Evolutionary conservation across 2,888 invertebrate genomes (phyloP).

Genomic region (Stenotaenia linearis): DNA sequence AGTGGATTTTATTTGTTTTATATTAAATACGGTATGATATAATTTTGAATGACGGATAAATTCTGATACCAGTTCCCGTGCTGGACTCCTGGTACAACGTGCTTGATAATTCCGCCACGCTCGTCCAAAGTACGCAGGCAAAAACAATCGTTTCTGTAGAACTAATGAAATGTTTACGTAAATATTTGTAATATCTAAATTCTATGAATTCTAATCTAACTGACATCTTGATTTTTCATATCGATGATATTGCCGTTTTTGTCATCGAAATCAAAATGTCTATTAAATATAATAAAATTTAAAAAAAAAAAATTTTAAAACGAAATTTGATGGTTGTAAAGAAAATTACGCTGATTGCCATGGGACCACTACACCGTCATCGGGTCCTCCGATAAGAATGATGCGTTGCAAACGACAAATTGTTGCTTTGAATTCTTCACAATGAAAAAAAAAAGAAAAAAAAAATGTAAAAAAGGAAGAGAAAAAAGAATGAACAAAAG

Average conservation of each 20-base stretch:
- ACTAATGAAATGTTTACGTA: conserved; percentile 43
- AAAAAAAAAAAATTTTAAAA: not conserved
- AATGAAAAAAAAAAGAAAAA: not conserved
- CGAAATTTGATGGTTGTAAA: not conserved
- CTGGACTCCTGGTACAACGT: conserved; percentile 67
- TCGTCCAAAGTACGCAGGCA: conserved; percentile 70
- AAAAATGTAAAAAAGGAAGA: too few species aligned
- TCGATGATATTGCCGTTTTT: conserved; percentile 65
- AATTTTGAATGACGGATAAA: conserved; percentile 64
- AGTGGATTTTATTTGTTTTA: too few species aligned
- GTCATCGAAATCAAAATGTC: conserved; percentile 80
- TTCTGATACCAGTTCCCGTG: conserved; percentile 82
- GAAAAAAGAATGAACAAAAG: too few species aligned
- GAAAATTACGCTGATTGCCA: conserved; percentile 81
- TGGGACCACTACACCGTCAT: conserved; percentile 86
- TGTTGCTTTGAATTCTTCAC: conserved; percentile 55
- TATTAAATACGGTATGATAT: conserved; percentile 61
- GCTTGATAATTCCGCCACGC: conserved; percentile 58
- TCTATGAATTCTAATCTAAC: not conserved
- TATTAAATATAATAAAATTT: conserved; percentile 50
- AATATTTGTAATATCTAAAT: conserved; percentile 3
- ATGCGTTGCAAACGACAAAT: conserved; percentile 66
- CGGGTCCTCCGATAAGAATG: conserved; percentile 82
- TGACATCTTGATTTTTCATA: conserved; percentile 59
- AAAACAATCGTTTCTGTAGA: conserved; percentile 70